Base-by-base conservation (phyloP, 2,888 invertebrate species). In the Sepioteuthis lessoniana region DNA sequence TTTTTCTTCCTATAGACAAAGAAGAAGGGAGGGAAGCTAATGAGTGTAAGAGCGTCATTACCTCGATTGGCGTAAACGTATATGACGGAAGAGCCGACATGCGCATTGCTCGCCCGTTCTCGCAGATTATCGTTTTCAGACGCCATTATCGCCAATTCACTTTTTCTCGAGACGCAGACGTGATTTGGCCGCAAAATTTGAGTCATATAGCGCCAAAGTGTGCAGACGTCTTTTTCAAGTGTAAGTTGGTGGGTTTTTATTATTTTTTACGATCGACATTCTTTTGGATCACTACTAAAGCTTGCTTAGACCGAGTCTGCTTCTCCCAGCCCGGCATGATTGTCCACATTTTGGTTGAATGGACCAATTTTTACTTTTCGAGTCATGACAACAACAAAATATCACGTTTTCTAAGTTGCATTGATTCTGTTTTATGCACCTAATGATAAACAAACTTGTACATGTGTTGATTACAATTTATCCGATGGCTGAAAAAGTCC, bases 71-170 rank as follows among this genome's bases (percentile, higher is more conserved):
- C 25, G 25, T 55, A 55, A 55, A 21, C 55, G 55, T 55, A 55
- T 55, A 31, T 92, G 46, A 31, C 35, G 47, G 42, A 42, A 92
- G 31, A 92, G 92, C n/a, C n/a, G 47, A 92, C 96, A 96, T 96
- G 96, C 96, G 96, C 96, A 96, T 94, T 95, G 94, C n/a, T 95
- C 96, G 96, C 95, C 94, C 96, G 96, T 96, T 97, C 97, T 97
- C 97, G 97, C 95, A 96, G 94, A 95, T 96, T 97, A 96, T 95
- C 97, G 97, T 96, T 95, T 92, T 94, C 93, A 55, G 96, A 97
- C 97, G 97, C 96, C 97, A 96, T 97, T 97, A 96, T 95, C 96
- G 96, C 37, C 92, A 31, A 92, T 92, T 92, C 92, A 46, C 92
- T 46, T 42, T 96, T 96, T 95, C 95, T 95, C 96, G 96, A 96